Base-by-base conservation (phyloP, 2,113 vertebrate genomes). In the Scomber japonicus region DNA sequence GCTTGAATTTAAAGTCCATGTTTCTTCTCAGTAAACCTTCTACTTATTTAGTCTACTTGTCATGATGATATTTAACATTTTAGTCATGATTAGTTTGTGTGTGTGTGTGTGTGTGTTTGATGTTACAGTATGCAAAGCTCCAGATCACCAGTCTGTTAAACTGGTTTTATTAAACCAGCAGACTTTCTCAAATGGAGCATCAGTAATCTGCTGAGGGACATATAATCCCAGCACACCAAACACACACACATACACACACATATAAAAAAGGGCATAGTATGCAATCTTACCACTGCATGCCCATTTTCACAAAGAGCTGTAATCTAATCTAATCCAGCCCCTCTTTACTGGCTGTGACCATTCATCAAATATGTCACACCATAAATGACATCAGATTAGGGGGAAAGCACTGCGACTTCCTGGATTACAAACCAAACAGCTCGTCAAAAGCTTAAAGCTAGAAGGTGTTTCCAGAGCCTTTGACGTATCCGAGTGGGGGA, bases 301-400 rank as follows among this genome's bases (percentile, higher is more conserved):
- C 19, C 78, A 72, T 76, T 88, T 46, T 85, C 84, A 69, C 79
- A 77, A 61, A 84, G 57, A 82, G 79, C 66, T 46, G 45, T 86
- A 74, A 85, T 91, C 77, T 89, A 81, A 80, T 93, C 80, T 84
- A 83, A 90, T 84, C 85, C 73, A 62, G 44, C 61, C 54, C 50
- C 78, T 68, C 75, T 78, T 77, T 74, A 45, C 64, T 53, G 56
- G 5, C 71, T 65, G 69, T 50, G 72, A 76, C 55, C 21, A 11
- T 35, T 45, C 73, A 89, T 91, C 74, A 85, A 80, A 91, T 80
- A 63, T 76, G 66, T 76, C 84, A 78, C 72, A 81, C 63, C 71
- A 69, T 78, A 73, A 81, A 81, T 75, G 44, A 69, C 65, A 46
- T 48, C 50, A 70, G 78, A 89, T 90, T 89, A 91, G 0, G 44